Percentiles rank a stretch among this genome's conserved stretches.
Evolutionary conservation across 2,113 vertebrate genomes (phyloP).

Genomic region (Todiramphus chloris): DNA sequence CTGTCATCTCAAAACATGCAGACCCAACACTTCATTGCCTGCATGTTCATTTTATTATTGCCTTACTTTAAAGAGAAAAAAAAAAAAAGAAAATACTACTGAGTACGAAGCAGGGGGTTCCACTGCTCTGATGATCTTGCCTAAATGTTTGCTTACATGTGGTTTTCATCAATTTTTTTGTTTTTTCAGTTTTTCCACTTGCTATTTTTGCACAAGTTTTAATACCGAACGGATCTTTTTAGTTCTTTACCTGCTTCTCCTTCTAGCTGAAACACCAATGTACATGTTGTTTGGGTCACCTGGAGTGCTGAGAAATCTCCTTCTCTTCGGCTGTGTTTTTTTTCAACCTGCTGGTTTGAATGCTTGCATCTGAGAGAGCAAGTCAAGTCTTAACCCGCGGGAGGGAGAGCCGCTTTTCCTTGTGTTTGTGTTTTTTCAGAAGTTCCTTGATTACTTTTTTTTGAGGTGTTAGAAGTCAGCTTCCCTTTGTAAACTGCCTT

Average conservation of each 20-base stretch:
- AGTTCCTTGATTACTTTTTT: not conserved
- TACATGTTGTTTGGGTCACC: conserved; percentile 58
- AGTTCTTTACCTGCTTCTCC: conserved; percentile 26
- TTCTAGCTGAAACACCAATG: conserved; percentile 39
- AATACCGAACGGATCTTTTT: conserved; percentile 43
- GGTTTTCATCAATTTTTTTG: conserved; percentile 70
- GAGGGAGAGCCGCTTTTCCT: not conserved
- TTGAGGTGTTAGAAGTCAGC: conserved; percentile 46
- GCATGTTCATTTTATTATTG: conserved; percentile 81
- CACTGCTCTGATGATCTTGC: conserved; percentile 68
- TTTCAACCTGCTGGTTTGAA: conserved; percentile 29
- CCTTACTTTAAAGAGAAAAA: conserved; percentile 80
- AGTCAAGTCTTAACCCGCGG: conserved; percentile 41
- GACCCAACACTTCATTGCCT: conserved; percentile 77
- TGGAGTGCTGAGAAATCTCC: conserved; percentile 59
- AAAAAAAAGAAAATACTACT: conserved; percentile 71
- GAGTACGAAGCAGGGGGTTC: conserved; percentile 77
- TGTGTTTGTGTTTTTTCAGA: conserved; percentile 28
- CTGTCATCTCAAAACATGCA: conserved; percentile 77
- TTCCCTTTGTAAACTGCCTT: conserved; percentile 62
- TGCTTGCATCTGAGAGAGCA: conserved; percentile 23
- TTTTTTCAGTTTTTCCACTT: conserved; percentile 42
- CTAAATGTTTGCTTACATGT: conserved; percentile 69
- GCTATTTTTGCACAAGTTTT: conserved; percentile 65
- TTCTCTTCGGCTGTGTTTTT: conserved; percentile 28